Percentiles rank a stretch among this genome's conserved stretches.
Evolutionary conservation across 2,113 vertebrate species (phyloP).

Genomic region (Chamaea fasciata): DNA sequence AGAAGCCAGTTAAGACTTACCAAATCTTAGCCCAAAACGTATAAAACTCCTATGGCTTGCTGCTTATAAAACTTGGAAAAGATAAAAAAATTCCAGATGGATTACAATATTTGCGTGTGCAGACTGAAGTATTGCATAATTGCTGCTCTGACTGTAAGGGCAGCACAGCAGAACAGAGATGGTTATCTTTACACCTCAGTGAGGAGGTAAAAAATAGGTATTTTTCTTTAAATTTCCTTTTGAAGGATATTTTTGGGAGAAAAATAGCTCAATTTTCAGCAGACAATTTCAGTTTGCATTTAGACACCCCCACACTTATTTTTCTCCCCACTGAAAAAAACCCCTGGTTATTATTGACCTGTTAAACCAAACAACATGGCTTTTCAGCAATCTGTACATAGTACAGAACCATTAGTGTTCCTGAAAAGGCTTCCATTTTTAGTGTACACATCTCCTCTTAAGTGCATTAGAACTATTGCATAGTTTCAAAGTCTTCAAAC

Average conservation of each 20-base stretch:
- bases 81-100: background rate
- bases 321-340: background rate
- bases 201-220: background rate
- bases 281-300: background rate
- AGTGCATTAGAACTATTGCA: constrained; percentile 32
- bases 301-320: background rate
- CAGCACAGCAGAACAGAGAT: background rate
- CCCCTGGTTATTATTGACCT: background rate
- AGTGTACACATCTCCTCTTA: background rate
- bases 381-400: constrained; percentile 19
- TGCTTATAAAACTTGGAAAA: constrained; percentile 31
- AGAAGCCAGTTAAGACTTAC: background rate
- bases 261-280: background rate
- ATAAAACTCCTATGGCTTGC: background rate
- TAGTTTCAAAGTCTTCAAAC: constrained; percentile 18
- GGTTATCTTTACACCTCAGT: background rate
- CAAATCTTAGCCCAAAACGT: background rate
- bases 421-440: background rate
- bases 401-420: constrained; percentile 34
- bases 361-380: background rate
- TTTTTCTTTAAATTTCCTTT: constrained; percentile 24
- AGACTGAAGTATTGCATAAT: background rate
- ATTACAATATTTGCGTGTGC: background rate
- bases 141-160: background rate
- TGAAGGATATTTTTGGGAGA: constrained; percentile 25